A percentile compares a stretch with the other conserved stretches of the same genome.
phyloP scores from a whole-genome alignment of 2,113 vertebrate species.

The Melanerpes aurifrons region DNA sequence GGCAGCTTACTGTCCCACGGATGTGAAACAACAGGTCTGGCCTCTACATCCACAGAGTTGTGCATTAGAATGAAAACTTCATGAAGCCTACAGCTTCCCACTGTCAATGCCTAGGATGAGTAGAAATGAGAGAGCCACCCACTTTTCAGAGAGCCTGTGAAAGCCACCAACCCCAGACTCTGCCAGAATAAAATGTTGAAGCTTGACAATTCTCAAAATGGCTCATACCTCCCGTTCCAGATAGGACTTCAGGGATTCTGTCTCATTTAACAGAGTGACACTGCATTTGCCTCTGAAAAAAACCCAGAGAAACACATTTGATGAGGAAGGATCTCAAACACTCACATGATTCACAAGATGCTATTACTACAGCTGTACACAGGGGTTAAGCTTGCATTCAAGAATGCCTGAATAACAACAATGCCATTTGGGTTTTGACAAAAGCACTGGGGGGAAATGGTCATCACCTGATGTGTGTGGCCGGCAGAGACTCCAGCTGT shows the following conservation, averaged over 20 bases:
- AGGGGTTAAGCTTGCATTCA: background rate
- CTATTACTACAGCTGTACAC: background rate
- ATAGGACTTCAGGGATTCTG: constrained; percentile 95
- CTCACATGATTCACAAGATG: background rate
- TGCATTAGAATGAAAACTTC: background rate
- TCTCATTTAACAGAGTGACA: constrained; percentile 96
- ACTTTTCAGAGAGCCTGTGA: background rate
- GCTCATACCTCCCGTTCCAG: constrained; percentile 92
- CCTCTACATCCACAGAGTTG: background rate
- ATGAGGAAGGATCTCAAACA: background rate
- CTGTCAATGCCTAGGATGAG: accelerated
- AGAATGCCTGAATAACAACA: background rate
- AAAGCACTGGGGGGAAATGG: background rate
- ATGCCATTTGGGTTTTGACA: background rate
- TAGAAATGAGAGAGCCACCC: background rate
- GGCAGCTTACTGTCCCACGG: background rate
- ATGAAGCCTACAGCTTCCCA: background rate
- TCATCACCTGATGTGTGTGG: constrained; percentile 93
- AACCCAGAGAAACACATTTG: background rate
- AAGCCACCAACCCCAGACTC: background rate
- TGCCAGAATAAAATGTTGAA: background rate
- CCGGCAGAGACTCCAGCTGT: constrained; percentile 94
- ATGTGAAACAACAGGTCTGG: background rate
- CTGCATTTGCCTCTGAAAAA: constrained; percentile 93
- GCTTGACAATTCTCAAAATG: constrained; percentile 23